Base-by-base conservation (phyloP, 2,888 invertebrate species). In the Leucania comma region DNA sequence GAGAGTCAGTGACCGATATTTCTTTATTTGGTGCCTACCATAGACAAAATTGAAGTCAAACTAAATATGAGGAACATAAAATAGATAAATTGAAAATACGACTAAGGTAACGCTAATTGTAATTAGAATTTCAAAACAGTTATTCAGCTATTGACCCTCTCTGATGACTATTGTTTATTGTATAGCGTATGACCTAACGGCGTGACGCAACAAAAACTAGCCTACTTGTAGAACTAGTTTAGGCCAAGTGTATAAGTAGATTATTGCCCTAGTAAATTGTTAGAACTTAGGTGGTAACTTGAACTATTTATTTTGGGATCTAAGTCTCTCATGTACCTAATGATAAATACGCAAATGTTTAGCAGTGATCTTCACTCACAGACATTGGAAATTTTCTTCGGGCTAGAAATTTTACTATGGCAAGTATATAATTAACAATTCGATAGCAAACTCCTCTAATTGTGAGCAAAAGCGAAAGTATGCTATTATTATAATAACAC, bases 401-500 rank as follows among this genome's bases (percentile, higher is more conserved):
- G 17, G 26, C 4, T 38, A 76, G 66, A 78, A 75, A 72, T 61
- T 61, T 20, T 8, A 26, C 3, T 4, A 29, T 29, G 12, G 22
- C 26, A 2, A 12, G 42, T 58, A 50, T 42, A 42, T 63, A 80
- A 72, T 72, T 50, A 70, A 57, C 58, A 60, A 35, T 58, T 64
- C 32, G 62, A 68, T 66, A 72, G 61, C 74, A 74, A 66, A 69
- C 66, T 38, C 54, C 66, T 74, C 62, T 73, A 68, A 79, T 82
- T 71, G 63, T 64, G 8, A 68, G 60, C 63, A 69, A 80, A 68
- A 81, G 80, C 71, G 78, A 86, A 82, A 83, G 85, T 80, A 77
- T 83, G 78, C 82, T 83, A 87, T 87, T 85, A 84, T 83, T 79
- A 84, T 82, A 85, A 80, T 81, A 85, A 83, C 77, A 78, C 59